Evolutionary conservation across 2,113 vertebrate species (phyloP).

Genomic region (Xenopus borealis): DNA sequence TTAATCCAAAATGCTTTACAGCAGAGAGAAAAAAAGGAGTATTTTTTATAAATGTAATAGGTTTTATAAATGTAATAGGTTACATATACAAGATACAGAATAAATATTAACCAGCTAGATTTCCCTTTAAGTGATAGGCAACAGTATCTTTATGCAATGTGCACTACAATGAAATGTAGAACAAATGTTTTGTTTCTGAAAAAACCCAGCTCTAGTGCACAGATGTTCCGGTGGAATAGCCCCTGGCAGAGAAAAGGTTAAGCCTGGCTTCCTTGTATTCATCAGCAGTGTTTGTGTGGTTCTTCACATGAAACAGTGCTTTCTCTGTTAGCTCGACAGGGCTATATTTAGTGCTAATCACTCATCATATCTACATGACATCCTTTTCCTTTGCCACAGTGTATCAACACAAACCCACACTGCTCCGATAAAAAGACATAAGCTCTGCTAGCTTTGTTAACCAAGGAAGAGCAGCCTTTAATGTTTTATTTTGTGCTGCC

Average conservation of each 20-base stretch:
- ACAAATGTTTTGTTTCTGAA: no score
- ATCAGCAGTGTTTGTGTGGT: conserved; percentile 41
- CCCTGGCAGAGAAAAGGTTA: conserved; percentile 35
- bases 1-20: no score
- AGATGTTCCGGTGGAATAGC: conserved; percentile 5
- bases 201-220: no score
- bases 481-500: background rate
- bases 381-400: conserved; percentile 47
- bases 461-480: conserved; percentile 12
- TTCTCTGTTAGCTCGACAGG: conserved; percentile 40
- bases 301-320: conserved; percentile 45
- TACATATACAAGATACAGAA: no score
- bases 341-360: conserved; percentile 46
- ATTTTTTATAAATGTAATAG: no score
- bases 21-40: no score
- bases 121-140: no score
- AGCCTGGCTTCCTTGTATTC: conserved; percentile 38
- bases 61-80: no score
- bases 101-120: no score
- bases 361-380: conserved; percentile 39
- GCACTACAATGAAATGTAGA: no score
- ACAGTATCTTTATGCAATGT: no score
- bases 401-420: conserved; percentile 38
- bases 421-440: conserved; percentile 25
- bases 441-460: conserved; percentile 33